A percentile compares a stretch with the other conserved stretches of the same genome.
Conservation (phyloP, 2,113 vertebrate genomes). For the Notarius quadriscutis region DNA sequence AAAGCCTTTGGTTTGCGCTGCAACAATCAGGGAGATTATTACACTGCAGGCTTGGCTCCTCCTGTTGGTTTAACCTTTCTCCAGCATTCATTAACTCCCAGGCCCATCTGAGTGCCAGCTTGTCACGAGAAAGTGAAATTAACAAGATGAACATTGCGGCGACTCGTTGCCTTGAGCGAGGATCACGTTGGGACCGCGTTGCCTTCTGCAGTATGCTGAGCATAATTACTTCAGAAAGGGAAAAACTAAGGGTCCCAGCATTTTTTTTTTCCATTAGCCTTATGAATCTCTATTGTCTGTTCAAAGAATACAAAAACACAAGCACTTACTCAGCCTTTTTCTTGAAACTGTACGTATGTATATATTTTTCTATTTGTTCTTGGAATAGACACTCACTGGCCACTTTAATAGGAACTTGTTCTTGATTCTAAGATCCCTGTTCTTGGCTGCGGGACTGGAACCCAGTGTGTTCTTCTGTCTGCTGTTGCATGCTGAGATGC, state of each 20-base stretch:
- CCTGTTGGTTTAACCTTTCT: constrained; percentile 80
- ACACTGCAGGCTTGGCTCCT: constrained; percentile 68
- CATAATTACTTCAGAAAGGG: constrained; percentile 46
- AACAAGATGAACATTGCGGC: constrained; percentile 44
- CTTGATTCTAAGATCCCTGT: too few relatives aligned
- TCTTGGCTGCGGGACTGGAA: too few relatives aligned
- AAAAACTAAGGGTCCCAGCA: constrained; percentile 41
- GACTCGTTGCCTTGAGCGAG: constrained; percentile 37
- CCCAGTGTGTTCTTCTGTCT: too few relatives aligned
- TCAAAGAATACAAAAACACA: not conserved
- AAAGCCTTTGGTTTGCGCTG: constrained; percentile 61
- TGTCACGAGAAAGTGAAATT: constrained; percentile 62
- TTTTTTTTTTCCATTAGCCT: constrained; percentile 22
- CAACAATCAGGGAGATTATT: constrained; percentile 65
- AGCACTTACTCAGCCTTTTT: not conserved
- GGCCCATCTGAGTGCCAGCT: constrained; percentile 64
- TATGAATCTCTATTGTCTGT: constrained; percentile 5
- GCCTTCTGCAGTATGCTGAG: constrained; percentile 28
- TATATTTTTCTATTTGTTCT: not conserved
- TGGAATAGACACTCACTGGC: not conserved
- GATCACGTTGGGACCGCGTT: constrained; percentile 37
- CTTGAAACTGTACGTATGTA: not conserved
- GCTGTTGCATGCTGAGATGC: too few relatives aligned
- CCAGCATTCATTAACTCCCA: constrained; percentile 75
- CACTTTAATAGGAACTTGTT: too few relatives aligned